phyloP scores from a whole-genome alignment of 2,888 invertebrate genomes.

The Drosophila fungiperda region DNA sequence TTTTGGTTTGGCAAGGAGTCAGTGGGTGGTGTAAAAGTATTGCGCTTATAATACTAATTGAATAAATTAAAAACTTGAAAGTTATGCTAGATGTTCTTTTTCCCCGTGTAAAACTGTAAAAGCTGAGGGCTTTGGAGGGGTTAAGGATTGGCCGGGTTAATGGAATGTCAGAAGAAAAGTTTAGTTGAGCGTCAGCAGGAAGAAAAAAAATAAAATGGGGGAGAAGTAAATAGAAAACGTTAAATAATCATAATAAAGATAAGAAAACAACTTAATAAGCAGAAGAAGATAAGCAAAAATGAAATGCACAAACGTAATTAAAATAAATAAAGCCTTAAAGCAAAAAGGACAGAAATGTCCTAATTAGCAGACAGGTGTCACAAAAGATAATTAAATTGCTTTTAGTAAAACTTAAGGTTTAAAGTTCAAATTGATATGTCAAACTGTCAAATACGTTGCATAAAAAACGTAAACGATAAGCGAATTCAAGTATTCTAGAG shows the following conservation, averaged over 20 bases:
- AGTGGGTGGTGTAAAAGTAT: conserved; percentile 33
- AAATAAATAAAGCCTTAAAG: conserved; percentile 7
- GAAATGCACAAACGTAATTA: conserved; percentile 15
- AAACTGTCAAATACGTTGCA: not conserved
- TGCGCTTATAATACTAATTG: conserved; percentile 68
- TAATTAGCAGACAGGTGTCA: not conserved
- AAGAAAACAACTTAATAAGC: conserved; percentile 13
- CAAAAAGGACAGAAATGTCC: not conserved
- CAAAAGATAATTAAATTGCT: not conserved
- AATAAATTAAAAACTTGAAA: conserved; percentile 73
- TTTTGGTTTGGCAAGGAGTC: not conserved
- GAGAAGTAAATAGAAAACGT: not conserved
- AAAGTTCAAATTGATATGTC: not conserved
- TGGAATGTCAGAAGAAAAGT: conserved; percentile 6
- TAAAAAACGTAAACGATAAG: not conserved
- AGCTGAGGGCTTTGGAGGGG: not conserved
- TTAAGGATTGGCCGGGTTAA: conserved; percentile 8
- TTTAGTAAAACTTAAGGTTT: not conserved
- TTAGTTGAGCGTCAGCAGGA: not conserved
- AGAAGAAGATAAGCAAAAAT: not conserved
- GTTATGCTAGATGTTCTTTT: conserved; percentile 30
- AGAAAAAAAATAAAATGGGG: not conserved
- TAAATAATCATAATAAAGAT: conserved; percentile 4
- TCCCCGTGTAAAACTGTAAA: not conserved
- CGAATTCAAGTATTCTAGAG: not conserved